Evolutionary conservation across 2,888 invertebrate species (phyloP), one percentile per base, ranked within the genome.

Genomic region (Autographa gamma): DNA sequence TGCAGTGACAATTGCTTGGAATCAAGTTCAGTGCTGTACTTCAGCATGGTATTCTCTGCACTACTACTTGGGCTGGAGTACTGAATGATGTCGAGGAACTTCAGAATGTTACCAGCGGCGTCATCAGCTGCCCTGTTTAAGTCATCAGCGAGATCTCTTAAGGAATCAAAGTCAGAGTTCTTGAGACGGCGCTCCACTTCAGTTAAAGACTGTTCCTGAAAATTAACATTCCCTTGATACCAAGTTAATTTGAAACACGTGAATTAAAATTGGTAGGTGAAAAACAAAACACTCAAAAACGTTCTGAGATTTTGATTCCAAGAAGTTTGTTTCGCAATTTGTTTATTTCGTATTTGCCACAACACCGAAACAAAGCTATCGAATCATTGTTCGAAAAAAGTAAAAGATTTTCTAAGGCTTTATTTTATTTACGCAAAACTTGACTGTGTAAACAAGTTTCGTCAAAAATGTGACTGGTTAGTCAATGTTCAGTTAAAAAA

Each of bases 11-110:
- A 52, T 62, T 92, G 92, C 72, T 91, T 93, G 14, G 77, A 77
- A 71, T 94, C 94, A 41, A 94, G 82, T 13, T 93, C 92, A 0
- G 92, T 93, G 19, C 66, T 81, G 60, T 84, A 89, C 32, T 83
- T 83, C 0, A 77, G 77, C 16, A 74, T 66, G 0, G 77, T 66
- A 7, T 83, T 83, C 11, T 85, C 86, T 3, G 41, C n/a, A 48
- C 63, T 76, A 13, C 62, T 70, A 11, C 64, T 54, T 7, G 71
- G 69, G 9, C 74, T 76, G 0, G 83, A 83, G 62, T 85, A 80
- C 56, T 89, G 84, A 5, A 88, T 70, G 3, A 90, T 84, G 9
- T 92, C 90, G 4, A 93, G 72, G 54, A 89, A 93, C 61, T 89
- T 90, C 2, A 86, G 65, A 13, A 94, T 90, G 13, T 84, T 86